Evolutionary conservation across 1,140 invertebrate genomes (phyloP), one percentile per base, ranked within the genome.

Genomic region (Calliopsis andreniformis): DNA sequence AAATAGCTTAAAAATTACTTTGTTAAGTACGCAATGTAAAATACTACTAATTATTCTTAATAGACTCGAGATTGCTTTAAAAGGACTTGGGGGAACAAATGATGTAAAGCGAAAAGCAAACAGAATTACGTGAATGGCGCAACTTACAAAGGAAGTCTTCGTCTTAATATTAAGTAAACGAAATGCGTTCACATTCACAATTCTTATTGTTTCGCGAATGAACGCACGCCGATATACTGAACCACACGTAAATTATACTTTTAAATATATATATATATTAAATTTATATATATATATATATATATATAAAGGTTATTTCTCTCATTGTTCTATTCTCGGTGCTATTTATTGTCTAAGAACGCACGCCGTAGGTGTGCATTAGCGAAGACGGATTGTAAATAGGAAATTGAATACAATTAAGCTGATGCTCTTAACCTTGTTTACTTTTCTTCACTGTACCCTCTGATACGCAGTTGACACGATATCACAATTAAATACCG

Each of bases 1-100:
- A 76, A 76, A 58, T 68, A 76, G 64, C 43, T 76, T 75, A 56
- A 75, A 71, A 56, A 39, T 73, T 59, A 69, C 35, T 76, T 76
- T 42, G 20, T 45, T 56, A 59, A 61, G 32, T 59, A 61, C 43
- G 43, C 35, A 42, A 43, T 32, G 62, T 23, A 39, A 18, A 25
- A 69, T 51, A 59, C 55, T 30, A 28, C 32, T 42, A 25, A 51
- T 32, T 76, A 59, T 73, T 49, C 14, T 39, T 63, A 53, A 3
- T 42, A 30, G 59, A 35, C 61, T 58, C 43, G 64, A 2, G 23
- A 0, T 12, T 62, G 45, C 59, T 69, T 18, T 30, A 51, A 56
- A 56, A 30, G 18, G 23, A 47, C 35, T 20, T 43, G 18, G 42
- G 71, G 51, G 63, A 67, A 67, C 62, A 67, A 75, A 56, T 8